Percentiles rank a stretch among this genome's conserved stretches.
These are phyloP conservation scores for Hemiprocne comata DNA, from an alignment of 2,113 vertebrate genomes.

Conservation along the genomic window DNA sequence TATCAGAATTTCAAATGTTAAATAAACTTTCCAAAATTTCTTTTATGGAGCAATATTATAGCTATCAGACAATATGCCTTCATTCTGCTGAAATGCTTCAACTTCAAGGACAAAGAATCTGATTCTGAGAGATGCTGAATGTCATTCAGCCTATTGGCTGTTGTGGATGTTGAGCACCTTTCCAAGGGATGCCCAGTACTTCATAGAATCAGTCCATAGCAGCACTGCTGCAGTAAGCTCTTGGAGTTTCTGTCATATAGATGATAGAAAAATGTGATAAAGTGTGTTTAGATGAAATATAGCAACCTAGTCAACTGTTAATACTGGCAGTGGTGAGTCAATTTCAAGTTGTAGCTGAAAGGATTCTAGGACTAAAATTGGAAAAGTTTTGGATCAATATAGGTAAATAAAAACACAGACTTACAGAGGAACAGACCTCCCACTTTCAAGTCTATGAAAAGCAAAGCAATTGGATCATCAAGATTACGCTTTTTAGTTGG, in stretches of 20 bases:
- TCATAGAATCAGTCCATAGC: neutral
- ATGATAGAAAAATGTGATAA: neutral
- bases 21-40: neutral
- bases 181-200: neutral
- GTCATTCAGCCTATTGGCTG: accelerated
- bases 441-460: slow-evolving; percentile 25
- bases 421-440: neutral
- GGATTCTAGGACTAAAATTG: slow-evolving; percentile 8
- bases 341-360: slow-evolving; percentile 1
- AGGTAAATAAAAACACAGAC: slow-evolving; percentile 29
- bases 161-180: neutral
- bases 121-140: neutral
- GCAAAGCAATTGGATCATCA: neutral
- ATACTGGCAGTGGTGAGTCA: neutral
- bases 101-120: neutral
- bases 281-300: slow-evolving; percentile 1
- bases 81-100: neutral
- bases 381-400: slow-evolving; percentile 40
- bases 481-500: slow-evolving; percentile 16
- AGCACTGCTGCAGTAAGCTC: neutral
- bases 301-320: neutral
- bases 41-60: neutral
- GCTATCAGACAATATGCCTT: neutral
- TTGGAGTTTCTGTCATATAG: neutral
- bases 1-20: neutral